Base-by-base conservation (phyloP, 1,140 invertebrate genomes). In the Copidosoma floridanum region DNA sequence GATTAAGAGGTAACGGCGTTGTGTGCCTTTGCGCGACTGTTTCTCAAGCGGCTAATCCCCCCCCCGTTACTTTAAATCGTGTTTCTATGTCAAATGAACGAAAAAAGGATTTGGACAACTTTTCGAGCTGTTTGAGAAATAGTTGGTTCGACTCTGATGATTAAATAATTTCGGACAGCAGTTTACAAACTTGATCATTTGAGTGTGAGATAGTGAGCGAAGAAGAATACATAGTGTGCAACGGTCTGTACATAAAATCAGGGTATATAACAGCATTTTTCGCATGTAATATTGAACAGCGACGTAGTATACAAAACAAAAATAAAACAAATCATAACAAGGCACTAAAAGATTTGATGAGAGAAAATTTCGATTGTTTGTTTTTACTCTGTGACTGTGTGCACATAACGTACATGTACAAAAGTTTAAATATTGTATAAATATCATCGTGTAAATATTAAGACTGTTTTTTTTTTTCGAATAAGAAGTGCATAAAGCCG, bases 371-470 rank as follows among this genome's bases (percentile, higher is more conserved):
- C 53, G 44, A 6, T 59, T 52, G n/a, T 61, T 26, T 50, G n/a
- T 61, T 26, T 50, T 16, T 41, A 54, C 26, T 38, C 24, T 60
- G 51, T 29, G 35, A 50, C 32, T 61, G 44, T 41, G 50, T 61
- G 52, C 44, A 60, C 58, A 61, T 55, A 41, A 50, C 79, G 76
- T 80, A 79, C 72, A 80, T 80, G 72, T 73, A 55, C 16, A 5
- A 14, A 73, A n/a, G 78, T 74, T 78, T 76, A 76, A 72, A 76
- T 73, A 77, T 68, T 80, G 76, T 80, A 77, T 74, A 71, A 27
- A 55, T 61, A n/a, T n/a, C n/a, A n/a, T n/a, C n/a, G n/a, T n/a
- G n/a, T n/a, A n/a, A n/a, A n/a, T n/a, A n/a, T n/a, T n/a, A 78
- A 78, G 70, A 77, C 71, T 78, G 73, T 78, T 79, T 77, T n/a